Conservation (phyloP, 2,797 vertebrate genomes). For the Pogoniulus pusillus region DNA sequence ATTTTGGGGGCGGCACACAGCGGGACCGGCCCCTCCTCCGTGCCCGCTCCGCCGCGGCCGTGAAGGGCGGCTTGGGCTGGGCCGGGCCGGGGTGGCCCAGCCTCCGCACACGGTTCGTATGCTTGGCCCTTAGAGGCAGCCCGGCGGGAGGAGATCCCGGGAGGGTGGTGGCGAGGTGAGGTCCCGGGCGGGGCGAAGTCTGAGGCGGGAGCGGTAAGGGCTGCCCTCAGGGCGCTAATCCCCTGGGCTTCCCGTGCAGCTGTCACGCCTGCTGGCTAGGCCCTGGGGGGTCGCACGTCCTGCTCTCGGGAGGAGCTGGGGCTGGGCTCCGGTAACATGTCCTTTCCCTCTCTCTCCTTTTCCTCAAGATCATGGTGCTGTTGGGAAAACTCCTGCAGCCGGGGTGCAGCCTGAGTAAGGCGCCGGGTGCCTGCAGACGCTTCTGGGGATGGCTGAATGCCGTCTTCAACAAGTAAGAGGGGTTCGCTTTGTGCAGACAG, state of each 20-base stretch:
- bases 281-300: background rate
- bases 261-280: background rate
- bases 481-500: background rate
- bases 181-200: no score
- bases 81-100: no score
- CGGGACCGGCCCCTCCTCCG: background rate
- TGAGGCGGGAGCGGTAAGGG: background rate
- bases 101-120: no score
- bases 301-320: background rate
- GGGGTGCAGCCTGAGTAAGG: constrained; percentile 18
- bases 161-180: background rate
- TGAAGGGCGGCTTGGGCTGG: background rate
- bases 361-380: constrained; percentile 64
- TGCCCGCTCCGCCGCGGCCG: no score
- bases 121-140: background rate
- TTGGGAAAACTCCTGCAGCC: constrained; percentile 57
- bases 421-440: constrained; percentile 65
- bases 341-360: background rate
- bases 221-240: background rate
- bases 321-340: fast-evolving
- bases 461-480: constrained; percentile 93
- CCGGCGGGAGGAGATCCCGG: background rate
- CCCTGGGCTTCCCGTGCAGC: background rate
- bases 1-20: background rate
- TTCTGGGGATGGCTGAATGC: constrained; percentile 98